Percentiles rank a stretch among this genome's conserved stretches.
These are phyloP conservation scores for Oreochromis aureus DNA, from an alignment of 2,113 vertebrate genomes.

Conservation along the genomic window DNA sequence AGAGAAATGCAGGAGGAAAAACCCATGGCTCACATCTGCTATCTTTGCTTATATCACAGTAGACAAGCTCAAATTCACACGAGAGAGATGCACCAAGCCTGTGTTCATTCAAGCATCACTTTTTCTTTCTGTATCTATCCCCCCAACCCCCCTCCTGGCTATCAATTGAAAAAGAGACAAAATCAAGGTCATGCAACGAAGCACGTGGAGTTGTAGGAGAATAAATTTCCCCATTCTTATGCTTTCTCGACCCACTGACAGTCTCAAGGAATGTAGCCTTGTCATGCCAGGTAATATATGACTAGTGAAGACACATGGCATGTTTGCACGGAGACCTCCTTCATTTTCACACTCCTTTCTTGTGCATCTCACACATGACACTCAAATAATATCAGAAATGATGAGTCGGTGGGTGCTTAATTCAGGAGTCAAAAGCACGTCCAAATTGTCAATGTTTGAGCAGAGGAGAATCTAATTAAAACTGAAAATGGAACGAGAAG, in stretches of 20 bases:
- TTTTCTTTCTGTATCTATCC: not conserved
- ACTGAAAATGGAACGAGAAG: constrained; percentile 39
- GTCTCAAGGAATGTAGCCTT: constrained; percentile 52
- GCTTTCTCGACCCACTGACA: constrained; percentile 44
- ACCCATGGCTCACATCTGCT: constrained; percentile 8
- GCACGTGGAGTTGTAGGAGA: constrained; percentile 39
- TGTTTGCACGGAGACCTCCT: constrained; percentile 3
- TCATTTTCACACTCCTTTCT: not conserved
- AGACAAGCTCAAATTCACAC: constrained; percentile 25
- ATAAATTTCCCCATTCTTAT: constrained; percentile 59
- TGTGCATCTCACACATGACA: not conserved
- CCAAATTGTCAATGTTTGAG: constrained; percentile 44
- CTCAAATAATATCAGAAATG: not conserved
- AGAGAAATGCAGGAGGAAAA: not conserved
- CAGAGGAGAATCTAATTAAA: constrained; percentile 62
- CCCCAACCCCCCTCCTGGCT: not conserved
- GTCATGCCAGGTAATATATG: constrained; percentile 41
- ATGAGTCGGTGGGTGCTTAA: not conserved
- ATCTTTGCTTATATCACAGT: constrained; percentile 12
- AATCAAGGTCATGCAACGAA: constrained; percentile 57
- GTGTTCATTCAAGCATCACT: constrained; percentile 37
- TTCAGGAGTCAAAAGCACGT: constrained; percentile 41
- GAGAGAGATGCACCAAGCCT: constrained; percentile 29
- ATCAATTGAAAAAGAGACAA: constrained; percentile 15
- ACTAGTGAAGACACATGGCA: constrained; percentile 30